Evolutionary conservation across 2,113 vertebrate species (phyloP), one percentile per base, ranked within the genome.

Genomic region (Alethe diademata): DNA sequence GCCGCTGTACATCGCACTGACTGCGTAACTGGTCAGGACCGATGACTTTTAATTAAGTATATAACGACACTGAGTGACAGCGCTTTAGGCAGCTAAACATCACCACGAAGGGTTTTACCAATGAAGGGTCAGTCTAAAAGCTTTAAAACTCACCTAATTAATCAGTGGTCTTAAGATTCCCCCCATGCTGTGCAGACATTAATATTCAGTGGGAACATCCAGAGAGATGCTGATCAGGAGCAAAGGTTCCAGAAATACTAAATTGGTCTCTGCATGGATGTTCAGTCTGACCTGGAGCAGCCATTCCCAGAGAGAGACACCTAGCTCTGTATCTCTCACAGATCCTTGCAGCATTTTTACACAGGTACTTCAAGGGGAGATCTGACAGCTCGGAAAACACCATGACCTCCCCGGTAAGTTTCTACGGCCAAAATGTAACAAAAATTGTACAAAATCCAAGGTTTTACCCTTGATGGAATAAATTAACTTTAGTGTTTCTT

Each of bases 131-230:
- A 71, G n/a, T 35, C 36, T 50, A 28, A 14, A 91, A 72, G 18
- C 36, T 88, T 65, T 73, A 69, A 60, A 75, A 50, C 6, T 54
- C 0, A 0, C 4, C 10, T 23, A 8, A 26, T 36, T 58, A 33
- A 54, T n/a, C 38, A 20, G 8, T 20, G 3, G 2, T n/a, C 26
- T 60, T 58, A 43, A 35, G 57, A 48, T 5, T 40, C 16, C 28
- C 8, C 75, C 23, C 35, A 26, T 0, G 2, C 47, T 5, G 19
- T 0, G 5, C 12, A 20, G n/a, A 15, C 9, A 11, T 2, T 15
- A 0, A 1, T 10, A 8, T 18, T 35, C 8, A 20, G 19, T 28
- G 38, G 31, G 11, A 53, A 40, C 8, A 38, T 4, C 6, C 8
- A 36, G 31, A 26, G 22, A 9, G 43, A 61, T 29, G 18, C n/a